Base-by-base conservation (phyloP, 2,113 vertebrate species). In the Engystomops pustulosus region DNA sequence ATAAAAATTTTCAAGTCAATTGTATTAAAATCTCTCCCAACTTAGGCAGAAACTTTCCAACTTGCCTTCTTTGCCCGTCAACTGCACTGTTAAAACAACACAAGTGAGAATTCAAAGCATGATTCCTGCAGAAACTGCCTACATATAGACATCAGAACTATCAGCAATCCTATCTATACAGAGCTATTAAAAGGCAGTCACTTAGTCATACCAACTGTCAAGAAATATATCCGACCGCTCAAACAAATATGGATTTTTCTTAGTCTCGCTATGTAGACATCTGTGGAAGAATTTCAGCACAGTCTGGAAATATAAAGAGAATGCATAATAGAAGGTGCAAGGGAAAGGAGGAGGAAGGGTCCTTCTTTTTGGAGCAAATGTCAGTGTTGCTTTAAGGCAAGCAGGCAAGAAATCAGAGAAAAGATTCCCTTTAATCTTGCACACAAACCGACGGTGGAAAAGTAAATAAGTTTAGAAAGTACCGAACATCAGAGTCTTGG, bases 381-480 rank as follows among this genome's bases (percentile, higher is more conserved):
- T 45, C 44, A 65, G 41, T 53, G 79, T 69, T 80, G 62, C 62
- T 68, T 69, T 80, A 80, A 80, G 60, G 79, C 62, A 80, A 80
- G 62, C 25, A 51, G 68, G 68, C 80, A 30, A 82, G 49, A 45
- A 53, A 82, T 82, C 68, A 60, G 51, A 82, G 68, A 34, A 36
- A 71, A 25, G 20, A 44, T 45, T 58, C 51, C 20, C 51, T 82
- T 72, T 82, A 82, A 82, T 82, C 80, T 82, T 70, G 6, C 32
- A 45, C 69, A 72, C 34, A 82, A 72, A 72, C 68, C 32, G 38
- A 74, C 34, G 20, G 34, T 38, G 15, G 51, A 58, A 82, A 82
- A 81, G 67, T 81, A 70, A 82, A 82, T 82, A 82, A 72, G 80
- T 82, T 82, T 82, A 44, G 69, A 60, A 72, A 72, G 34, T 74